These are phyloP conservation scores for Chaetops frenatus DNA, from an alignment of 2,113 vertebrate genomes.

Conservation along the genomic window DNA sequence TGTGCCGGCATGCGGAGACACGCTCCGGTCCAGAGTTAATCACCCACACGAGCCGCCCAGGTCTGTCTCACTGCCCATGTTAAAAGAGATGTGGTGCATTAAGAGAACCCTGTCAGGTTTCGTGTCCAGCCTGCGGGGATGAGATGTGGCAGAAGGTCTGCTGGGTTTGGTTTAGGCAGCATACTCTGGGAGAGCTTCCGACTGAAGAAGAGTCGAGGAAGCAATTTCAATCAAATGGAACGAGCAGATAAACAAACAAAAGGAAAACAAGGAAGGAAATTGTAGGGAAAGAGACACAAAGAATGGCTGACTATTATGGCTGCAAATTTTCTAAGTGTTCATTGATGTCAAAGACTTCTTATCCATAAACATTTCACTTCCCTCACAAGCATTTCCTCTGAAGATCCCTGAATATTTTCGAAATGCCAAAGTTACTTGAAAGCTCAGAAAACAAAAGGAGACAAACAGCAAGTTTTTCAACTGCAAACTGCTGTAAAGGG, in stretches of 20 bases:
- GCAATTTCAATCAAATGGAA: slow-evolving; percentile 25
- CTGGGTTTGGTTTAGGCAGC: not conserved
- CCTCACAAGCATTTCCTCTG: not conserved
- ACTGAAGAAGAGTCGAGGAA: not conserved
- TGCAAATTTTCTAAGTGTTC: not conserved
- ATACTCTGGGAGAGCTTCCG: not conserved
- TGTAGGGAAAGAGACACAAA: not conserved
- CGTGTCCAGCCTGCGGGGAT: rapidly evolving
- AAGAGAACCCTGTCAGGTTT: not conserved
- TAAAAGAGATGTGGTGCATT: not conserved
- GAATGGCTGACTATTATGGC: not conserved
- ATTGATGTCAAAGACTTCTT: slow-evolving; percentile 15
- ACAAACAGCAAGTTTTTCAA: slow-evolving; percentile 19
- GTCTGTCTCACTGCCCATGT: not conserved
- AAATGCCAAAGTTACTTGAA: not conserved
- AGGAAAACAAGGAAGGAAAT: not conserved
- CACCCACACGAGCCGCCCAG: not conserved
- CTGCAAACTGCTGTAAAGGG: not conserved
- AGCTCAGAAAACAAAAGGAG: slow-evolving; percentile 15
- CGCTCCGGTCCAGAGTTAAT: not conserved
- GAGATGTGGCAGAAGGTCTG: not conserved
- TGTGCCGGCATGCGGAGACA: not conserved
- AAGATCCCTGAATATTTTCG: not conserved
- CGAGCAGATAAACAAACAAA: slow-evolving; percentile 8
- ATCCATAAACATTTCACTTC: slow-evolving; percentile 8